Evolutionary conservation across 2,113 vertebrate species (phyloP).

Genomic region (Bubo bubo): DNA sequence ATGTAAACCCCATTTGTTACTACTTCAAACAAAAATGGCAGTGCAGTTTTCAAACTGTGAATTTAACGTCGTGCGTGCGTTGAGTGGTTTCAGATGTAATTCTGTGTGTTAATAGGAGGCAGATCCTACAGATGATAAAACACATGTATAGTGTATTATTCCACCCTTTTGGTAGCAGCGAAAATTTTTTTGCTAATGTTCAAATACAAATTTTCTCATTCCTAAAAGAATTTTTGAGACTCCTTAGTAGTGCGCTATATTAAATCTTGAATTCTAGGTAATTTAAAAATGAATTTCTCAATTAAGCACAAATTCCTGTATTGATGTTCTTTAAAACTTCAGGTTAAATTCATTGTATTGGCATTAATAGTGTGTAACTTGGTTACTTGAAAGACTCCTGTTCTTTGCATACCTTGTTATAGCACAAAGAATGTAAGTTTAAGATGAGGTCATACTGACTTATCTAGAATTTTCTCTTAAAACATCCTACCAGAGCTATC

Average conservation of each 20-base stretch:
- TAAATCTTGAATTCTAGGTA: not conserved
- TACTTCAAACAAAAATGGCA: not conserved
- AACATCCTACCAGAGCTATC: not conserved
- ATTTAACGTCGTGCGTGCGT: not conserved
- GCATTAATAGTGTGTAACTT: not conserved
- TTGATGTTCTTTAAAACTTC: not conserved
- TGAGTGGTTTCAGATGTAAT: not conserved
- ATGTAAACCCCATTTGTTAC: not conserved
- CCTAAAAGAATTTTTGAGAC: not conserved
- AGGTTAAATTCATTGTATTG: not conserved
- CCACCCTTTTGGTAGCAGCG: not conserved
- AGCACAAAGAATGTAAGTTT: not conserved
- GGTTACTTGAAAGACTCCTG: not conserved
- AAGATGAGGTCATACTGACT: not conserved
- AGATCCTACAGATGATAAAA: not conserved
- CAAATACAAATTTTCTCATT: not conserved
- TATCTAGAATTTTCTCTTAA: not conserved
- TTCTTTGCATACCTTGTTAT: not conserved
- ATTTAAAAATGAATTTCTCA: not conserved
- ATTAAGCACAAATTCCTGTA: not conserved
- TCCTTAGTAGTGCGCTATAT: rapidly evolving
- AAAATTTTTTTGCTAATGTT: not conserved
- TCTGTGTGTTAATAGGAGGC: not conserved
- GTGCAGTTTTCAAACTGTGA: not conserved
- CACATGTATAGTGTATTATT: not conserved